Percentiles rank a stretch among this genome's conserved stretches.
phyloP scores from a whole-genome alignment of 2,113 vertebrate species.

The Dipodomys spectabilis region DNA sequence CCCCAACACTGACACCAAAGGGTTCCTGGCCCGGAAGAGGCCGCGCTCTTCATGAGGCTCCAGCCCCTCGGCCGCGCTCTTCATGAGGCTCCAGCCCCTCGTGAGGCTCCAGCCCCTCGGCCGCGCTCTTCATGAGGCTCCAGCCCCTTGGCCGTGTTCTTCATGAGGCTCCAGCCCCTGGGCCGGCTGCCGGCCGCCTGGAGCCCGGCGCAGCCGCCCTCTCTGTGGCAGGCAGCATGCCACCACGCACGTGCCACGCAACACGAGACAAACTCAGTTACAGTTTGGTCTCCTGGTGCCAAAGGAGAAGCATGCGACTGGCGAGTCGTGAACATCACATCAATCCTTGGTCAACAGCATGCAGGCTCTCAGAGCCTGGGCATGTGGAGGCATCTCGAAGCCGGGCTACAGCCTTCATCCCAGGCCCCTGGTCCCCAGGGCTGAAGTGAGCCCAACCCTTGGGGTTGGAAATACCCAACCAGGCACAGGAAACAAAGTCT shows the following conservation, averaged over 20 bases:
- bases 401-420: background rate
- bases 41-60: background rate
- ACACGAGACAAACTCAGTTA: background rate
- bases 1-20: background rate
- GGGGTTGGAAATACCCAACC: too few relatives aligned
- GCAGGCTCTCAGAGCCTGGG: background rate
- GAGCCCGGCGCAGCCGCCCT: too few relatives aligned
- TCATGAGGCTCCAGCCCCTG: background rate
- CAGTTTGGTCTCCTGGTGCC: background rate
- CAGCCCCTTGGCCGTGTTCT: too few relatives aligned
- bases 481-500: accelerated
- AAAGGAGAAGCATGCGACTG: background rate
- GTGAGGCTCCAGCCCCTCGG: too few relatives aligned
- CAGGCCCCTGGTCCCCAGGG: background rate
- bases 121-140: background rate
- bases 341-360: background rate
- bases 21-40: background rate
- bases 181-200: background rate
- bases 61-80: too few relatives aligned
- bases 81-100: background rate
- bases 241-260: background rate
- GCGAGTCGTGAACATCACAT: background rate
- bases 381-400: background rate
- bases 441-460: background rate
- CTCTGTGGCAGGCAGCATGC: background rate